phyloP scores from a whole-genome alignment of 2,888 invertebrate species.

The Athripsodes cinereus region DNA sequence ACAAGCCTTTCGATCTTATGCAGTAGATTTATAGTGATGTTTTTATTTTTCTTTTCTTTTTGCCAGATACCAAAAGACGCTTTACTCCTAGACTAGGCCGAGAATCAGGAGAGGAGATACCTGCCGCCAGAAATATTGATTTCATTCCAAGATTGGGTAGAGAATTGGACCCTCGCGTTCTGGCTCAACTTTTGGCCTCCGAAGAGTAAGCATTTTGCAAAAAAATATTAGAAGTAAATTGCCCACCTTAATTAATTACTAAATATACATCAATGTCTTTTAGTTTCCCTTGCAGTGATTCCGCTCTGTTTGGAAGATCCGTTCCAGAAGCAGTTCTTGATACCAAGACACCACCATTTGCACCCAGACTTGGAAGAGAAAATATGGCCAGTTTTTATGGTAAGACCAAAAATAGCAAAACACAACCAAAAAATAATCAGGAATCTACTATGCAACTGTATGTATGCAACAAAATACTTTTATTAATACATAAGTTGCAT shows the following conservation, averaged over 20 bases:
- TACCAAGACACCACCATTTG: slow-evolving; percentile 22
- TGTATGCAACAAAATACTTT: no score
- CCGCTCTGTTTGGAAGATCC: slow-evolving; percentile 16
- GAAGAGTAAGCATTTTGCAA: slow-evolving; percentile 5
- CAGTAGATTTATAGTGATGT: no score
- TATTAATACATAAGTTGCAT: no score
- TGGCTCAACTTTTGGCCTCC: slow-evolving; percentile 7
- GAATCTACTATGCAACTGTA: no score
- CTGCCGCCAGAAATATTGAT: slow-evolving; percentile 19
- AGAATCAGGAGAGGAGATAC: slow-evolving; percentile 23
- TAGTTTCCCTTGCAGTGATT: background rate
- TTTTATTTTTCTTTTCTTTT: no score
- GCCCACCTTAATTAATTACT: background rate
- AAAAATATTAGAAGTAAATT: no score
- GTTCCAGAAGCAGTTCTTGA: slow-evolving; percentile 17
- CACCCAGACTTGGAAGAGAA: slow-evolving; percentile 22
- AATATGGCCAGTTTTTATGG: slow-evolving; percentile 8
- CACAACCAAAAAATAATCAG: no score
- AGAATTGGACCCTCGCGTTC: slow-evolving; percentile 13
- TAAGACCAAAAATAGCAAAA: no score
- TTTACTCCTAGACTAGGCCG: slow-evolving; percentile 25
- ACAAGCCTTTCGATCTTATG: no score
- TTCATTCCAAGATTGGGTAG: slow-evolving; percentile 26
- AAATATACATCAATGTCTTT: background rate
- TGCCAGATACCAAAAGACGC: slow-evolving; percentile 20